Evolutionary conservation across 2,888 invertebrate genomes (phyloP).

Genomic region (Ophioninae sp.): DNA sequence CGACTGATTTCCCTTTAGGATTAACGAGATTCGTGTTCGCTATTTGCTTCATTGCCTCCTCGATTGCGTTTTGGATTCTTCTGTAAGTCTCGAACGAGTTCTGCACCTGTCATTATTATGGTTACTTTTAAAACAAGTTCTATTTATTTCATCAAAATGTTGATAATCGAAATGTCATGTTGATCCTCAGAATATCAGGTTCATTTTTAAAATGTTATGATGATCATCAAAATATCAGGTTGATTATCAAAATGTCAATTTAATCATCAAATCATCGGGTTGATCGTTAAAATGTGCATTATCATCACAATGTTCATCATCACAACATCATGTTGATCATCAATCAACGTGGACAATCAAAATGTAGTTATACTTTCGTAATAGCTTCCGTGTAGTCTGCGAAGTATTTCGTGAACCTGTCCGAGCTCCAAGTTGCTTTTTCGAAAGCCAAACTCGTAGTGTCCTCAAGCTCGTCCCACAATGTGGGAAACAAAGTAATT

Average conservation of each 20-base stretch:
- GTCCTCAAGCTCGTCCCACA: slow-evolving; percentile 80
- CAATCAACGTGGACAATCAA: not conserved
- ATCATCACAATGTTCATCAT: too few species aligned
- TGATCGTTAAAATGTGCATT: too few species aligned
- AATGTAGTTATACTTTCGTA: slow-evolving; percentile 11
- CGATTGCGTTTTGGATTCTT: slow-evolving; percentile 87
- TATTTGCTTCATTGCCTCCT: slow-evolving; percentile 86
- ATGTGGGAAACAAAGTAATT: slow-evolving; percentile 85
- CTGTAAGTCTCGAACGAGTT: slow-evolving; percentile 84
- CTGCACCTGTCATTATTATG: slow-evolving; percentile 83
- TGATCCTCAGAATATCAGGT: too few species aligned
- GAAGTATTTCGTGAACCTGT: slow-evolving; percentile 86
- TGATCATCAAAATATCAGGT: too few species aligned
- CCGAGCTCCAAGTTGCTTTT: slow-evolving; percentile 87
- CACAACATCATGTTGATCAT: too few species aligned
- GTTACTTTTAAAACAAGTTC: not conserved
- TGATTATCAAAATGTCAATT: too few species aligned
- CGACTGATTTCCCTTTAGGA: slow-evolving; percentile 2
- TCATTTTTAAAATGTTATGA: too few species aligned
- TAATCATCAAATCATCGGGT: too few species aligned
- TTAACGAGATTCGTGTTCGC: slow-evolving; percentile 76
- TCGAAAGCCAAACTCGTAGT: slow-evolving; percentile 87
- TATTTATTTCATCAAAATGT: not conserved
- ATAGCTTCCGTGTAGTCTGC: slow-evolving; percentile 82
- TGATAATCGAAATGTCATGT: not conserved